Conservation (phyloP, 92 coral and sea anemone species). For the Epizoanthus ramosus region DNA sequence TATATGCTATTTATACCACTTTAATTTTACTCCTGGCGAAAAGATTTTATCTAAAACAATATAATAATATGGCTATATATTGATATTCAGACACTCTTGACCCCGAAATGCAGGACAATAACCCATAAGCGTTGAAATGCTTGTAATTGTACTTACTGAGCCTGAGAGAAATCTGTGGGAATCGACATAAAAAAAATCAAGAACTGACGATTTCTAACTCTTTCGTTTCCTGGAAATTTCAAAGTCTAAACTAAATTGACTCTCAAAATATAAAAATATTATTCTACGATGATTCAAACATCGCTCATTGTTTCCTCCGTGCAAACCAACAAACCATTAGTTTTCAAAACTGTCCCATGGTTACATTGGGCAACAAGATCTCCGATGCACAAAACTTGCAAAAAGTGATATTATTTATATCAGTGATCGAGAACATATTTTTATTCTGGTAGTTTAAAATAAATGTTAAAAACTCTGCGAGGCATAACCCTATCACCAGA, state of each 20-base stretch:
- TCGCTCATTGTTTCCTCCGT: neutral
- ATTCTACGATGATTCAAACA: neutral
- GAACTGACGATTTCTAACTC: neutral
- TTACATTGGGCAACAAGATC: neutral
- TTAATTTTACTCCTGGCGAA: no score
- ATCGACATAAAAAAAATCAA: neutral
- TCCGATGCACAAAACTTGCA: neutral
- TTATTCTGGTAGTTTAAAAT: no score
- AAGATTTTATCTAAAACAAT: no score
- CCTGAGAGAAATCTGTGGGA: neutral
- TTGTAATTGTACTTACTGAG: no score
- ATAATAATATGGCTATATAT: no score
- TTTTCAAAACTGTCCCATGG: neutral
- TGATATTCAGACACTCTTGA: no score
- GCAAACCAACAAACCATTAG: neutral
- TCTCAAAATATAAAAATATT: neutral
- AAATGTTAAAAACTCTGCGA: neutral
- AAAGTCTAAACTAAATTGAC: neutral
- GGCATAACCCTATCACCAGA: conserved; percentile 9
- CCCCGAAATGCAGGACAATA: no score
- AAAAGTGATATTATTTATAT: neutral
- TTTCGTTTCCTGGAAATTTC: conserved; percentile 7
- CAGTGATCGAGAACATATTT: neutral
- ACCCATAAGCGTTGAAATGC: no score
- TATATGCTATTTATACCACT: no score